Evolutionary conservation across 2,888 invertebrate genomes (phyloP), one percentile per base, ranked within the genome.

Genomic region (Automeris io): DNA sequence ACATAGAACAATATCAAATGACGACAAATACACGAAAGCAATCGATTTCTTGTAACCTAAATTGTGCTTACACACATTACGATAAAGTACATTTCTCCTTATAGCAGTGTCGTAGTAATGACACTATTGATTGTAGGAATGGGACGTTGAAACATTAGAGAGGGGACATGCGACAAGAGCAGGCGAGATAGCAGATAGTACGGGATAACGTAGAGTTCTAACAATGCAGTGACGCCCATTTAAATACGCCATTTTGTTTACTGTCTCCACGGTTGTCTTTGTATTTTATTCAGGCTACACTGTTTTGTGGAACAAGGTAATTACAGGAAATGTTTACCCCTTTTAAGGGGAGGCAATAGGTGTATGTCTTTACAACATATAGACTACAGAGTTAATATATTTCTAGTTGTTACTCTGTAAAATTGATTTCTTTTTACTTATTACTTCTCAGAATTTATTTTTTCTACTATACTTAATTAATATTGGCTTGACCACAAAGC

Each of bases 231-330:
- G 70, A 77, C 85, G 85, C 85, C 85, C 86, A 82, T 85, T 86
- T 85, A 85, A 86, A 83, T 83, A 80, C 86, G 86, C 86, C 86
- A 86, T 86, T 82, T 86, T 86, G 85, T 85, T 73, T 73, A 80
- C 75, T 74, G 78, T 81, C 82, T 81, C 78, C 73, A 70, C 71
- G 62, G 57, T 63, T 58, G 59, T 59, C 72, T 64, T 80, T 76
- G 71, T 71, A 61, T 80, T 73, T 74, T 67, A 64, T 69, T 70
- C 71, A 73, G 72, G 72, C 80, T 79, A 79, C 77, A 70, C 64
- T 79, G 78, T 80, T 81, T 75, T 77, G 67, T 63, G 70, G 70
- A 71, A 72, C 77, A 77, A 80, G 65, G 67, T 74, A 81, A 80
- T 82, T 79, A 75, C 74, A 73, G 74, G 78, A 78, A 82, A 79